phyloP scores from a whole-genome alignment of 2,113 vertebrate species.

The Coregonus clupeaformis region DNA sequence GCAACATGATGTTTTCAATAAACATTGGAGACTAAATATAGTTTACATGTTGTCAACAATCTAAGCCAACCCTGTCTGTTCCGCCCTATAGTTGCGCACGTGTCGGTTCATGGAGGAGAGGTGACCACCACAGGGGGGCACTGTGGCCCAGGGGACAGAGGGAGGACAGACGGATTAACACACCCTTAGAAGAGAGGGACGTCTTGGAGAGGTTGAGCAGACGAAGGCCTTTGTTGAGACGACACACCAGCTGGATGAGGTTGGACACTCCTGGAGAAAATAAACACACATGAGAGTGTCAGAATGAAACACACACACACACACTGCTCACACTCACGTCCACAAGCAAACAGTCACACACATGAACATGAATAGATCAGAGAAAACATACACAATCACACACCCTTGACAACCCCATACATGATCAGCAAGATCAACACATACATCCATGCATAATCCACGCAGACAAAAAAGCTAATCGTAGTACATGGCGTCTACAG shows the following conservation, averaged over 20 bases:
- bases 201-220: constrained; percentile 88
- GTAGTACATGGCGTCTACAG: background rate
- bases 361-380: background rate
- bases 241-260: constrained; percentile 86
- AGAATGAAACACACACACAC: too few relatives aligned
- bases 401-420: too few relatives aligned
- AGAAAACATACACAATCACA: background rate
- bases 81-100: too few relatives aligned
- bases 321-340: too few relatives aligned
- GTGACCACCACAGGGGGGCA: constrained; percentile 46
- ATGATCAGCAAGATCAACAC: too few relatives aligned
- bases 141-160: constrained; percentile 17
- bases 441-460: too few relatives aligned
- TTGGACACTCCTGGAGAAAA: constrained; percentile 77
- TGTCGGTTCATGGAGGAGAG: background rate
- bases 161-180: constrained; percentile 14
- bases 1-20: too few relatives aligned
- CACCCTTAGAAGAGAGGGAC: constrained; percentile 84
- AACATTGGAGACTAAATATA: too few relatives aligned
- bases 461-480: background rate
- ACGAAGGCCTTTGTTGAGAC: constrained; percentile 84
- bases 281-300: too few relatives aligned
- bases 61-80: too few relatives aligned
- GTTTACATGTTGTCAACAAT: too few relatives aligned
- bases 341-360: background rate